Conservation (phyloP, 2,888 invertebrate genomes). For the Artemia sinica region DNA sequence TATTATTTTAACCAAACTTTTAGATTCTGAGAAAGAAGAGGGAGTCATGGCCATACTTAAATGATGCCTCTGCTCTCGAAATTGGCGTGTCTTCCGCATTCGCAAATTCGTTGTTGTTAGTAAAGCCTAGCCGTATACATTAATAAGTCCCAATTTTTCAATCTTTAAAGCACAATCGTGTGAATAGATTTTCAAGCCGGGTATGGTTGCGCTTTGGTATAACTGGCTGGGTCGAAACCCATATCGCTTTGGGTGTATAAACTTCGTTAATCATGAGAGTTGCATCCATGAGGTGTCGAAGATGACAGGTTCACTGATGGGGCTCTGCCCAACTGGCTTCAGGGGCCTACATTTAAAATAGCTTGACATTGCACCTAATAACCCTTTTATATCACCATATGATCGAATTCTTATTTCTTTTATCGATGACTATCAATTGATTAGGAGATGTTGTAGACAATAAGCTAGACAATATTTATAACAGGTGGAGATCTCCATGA, state of each 20-base stretch:
- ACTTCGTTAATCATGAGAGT: constrained; percentile 13
- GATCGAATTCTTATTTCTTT: background rate
- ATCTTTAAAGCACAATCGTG: no score
- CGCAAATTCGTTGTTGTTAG: no score
- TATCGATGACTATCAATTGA: constrained; percentile 13
- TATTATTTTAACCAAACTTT: no score
- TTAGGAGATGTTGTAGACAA: constrained; percentile 9
- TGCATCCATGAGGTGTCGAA: background rate
- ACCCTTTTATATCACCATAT: constrained; percentile 6
- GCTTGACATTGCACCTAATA: constrained; percentile 3
- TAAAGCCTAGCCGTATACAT: no score
- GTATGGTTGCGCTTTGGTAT: no score
- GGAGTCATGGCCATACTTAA: no score
- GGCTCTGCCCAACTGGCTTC: background rate
- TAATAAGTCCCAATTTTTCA: no score
- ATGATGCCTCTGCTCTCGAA: no score
- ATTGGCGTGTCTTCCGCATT: no score
- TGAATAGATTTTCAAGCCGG: no score
- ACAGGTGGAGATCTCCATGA: constrained; percentile 6
- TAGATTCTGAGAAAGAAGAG: no score
- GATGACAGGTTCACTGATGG: constrained; percentile 11
- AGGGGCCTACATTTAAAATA: constrained; percentile 5
- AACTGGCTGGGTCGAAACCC: no score
- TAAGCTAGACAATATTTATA: background rate
- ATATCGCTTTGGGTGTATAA: background rate